Conservation (phyloP, 2,888 invertebrate species). For the Augiades crinisus region DNA sequence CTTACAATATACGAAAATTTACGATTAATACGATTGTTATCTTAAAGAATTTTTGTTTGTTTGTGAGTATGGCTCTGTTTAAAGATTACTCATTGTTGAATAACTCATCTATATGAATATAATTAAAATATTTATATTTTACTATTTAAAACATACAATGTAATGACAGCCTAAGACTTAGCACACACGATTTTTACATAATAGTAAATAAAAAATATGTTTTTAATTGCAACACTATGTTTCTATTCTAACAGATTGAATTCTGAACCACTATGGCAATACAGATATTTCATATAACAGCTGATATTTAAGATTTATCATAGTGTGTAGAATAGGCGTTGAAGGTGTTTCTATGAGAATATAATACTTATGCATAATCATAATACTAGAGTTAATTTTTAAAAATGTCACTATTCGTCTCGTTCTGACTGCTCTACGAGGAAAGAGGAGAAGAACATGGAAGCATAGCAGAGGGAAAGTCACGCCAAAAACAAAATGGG, state of each 20-base stretch:
- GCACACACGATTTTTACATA: constrained; percentile 28
- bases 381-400: constrained; percentile 12
- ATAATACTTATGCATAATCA: constrained; percentile 4
- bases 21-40: constrained; percentile 20
- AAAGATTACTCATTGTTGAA: too few relatives aligned
- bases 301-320: neutral
- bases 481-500: constrained; percentile 1
- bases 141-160: constrained; percentile 16
- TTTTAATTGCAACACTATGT: constrained; percentile 1
- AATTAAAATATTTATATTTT: constrained; percentile 8
- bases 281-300: neutral
- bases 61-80: too few relatives aligned
- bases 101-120: neutral
- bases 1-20: neutral
- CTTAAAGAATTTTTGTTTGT: neutral
- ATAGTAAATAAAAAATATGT: constrained; percentile 4
- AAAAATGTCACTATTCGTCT: constrained; percentile 20
- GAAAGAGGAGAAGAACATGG: constrained; percentile 30
- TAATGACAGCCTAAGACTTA: constrained; percentile 30
- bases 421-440: constrained; percentile 28
- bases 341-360: constrained; percentile 9
- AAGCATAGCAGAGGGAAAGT: constrained; percentile 1
- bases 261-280: neutral
- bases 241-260: neutral
- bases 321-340: too few relatives aligned